Conservation (phyloP, 1,140 invertebrate genomes). For the Plodia interpunctella region DNA sequence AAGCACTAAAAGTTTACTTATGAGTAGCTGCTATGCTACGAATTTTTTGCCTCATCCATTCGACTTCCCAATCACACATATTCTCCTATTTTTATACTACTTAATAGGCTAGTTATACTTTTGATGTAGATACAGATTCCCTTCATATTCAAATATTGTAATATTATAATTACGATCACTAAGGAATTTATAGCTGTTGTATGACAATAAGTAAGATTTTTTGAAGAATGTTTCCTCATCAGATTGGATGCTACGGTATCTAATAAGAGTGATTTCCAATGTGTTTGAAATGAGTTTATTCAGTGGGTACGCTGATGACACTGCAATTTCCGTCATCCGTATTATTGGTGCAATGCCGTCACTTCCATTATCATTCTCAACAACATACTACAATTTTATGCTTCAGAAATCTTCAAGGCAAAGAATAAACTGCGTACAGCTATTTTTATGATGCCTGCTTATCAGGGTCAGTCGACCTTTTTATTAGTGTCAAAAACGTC, state of each 20-base stretch:
- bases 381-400: too few relatives aligned
- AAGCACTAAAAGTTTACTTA: conserved; percentile 2
- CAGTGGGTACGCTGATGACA: too few relatives aligned
- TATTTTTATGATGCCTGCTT: too few relatives aligned
- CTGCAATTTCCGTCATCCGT: too few relatives aligned
- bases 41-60: conserved; percentile 54
- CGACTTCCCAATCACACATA: conserved; percentile 49
- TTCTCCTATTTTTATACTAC: conserved; percentile 37
- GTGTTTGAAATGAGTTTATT: too few relatives aligned
- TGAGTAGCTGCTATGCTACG: conserved; percentile 19
- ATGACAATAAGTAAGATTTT: conserved; percentile 52
- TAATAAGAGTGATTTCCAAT: conserved; percentile 1
- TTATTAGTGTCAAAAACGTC: too few relatives aligned
- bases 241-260: conserved; percentile 21
- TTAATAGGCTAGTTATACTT: conserved; percentile 30
- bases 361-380: too few relatives aligned
- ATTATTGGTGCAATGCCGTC: too few relatives aligned
- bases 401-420: too few relatives aligned
- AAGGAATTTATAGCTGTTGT: conserved; percentile 40
- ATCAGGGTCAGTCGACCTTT: too few relatives aligned
- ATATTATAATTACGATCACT: conserved; percentile 8
- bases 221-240: not conserved
- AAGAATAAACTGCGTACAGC: too few relatives aligned
- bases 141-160: conserved; percentile 28
- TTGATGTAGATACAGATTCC: conserved; percentile 28